A percentile compares a stretch with the other conserved stretches of the same genome.
Evolutionary conservation across 2,797 vertebrate species (phyloP).

Genomic region (Austrolebias charrua): DNA sequence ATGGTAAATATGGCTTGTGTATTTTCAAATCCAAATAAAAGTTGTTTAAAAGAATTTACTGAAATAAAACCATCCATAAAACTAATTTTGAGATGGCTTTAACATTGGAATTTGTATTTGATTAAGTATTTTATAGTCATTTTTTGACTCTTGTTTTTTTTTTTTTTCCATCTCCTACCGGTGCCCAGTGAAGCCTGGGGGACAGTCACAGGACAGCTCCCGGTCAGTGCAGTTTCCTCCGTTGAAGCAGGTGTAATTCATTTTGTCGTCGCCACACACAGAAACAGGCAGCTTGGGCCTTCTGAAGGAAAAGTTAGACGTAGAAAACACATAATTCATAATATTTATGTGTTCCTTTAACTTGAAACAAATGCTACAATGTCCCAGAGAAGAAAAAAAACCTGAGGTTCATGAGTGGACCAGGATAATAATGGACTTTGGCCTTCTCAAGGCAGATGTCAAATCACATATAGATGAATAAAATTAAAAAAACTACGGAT

Average conservation of each 20-base stretch:
- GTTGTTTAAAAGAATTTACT: too few relatives aligned
- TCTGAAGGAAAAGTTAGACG: slow-evolving; percentile 52
- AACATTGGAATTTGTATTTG: too few relatives aligned
- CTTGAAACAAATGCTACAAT: not conserved
- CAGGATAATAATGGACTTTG: slow-evolving; percentile 48
- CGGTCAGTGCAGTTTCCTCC: slow-evolving; percentile 86
- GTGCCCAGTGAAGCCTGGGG: slow-evolving; percentile 84
- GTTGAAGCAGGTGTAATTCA: slow-evolving; percentile 90
- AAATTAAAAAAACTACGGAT: slow-evolving; percentile 25
- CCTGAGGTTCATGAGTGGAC: slow-evolving; percentile 56
- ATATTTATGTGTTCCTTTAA: slow-evolving; percentile 1
- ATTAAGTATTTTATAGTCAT: too few relatives aligned
- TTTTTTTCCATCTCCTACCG: slow-evolving; percentile 73
- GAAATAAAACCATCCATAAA: too few relatives aligned
- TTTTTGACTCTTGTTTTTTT: too few relatives aligned
- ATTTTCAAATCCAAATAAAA: too few relatives aligned
- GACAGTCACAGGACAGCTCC: slow-evolving; percentile 79
- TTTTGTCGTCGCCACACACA: slow-evolving; percentile 83
- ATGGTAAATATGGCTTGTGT: too few relatives aligned
- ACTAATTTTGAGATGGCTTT: too few relatives aligned
- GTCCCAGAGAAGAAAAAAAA: slow-evolving; percentile 36
- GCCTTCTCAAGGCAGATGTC: slow-evolving; percentile 31
- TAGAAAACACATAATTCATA: not conserved
- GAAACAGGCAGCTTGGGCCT: slow-evolving; percentile 81
- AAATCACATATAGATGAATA: slow-evolving; percentile 37